Conservation (phyloP, 2,888 invertebrate species). For the Emmelina monodactyla region DNA sequence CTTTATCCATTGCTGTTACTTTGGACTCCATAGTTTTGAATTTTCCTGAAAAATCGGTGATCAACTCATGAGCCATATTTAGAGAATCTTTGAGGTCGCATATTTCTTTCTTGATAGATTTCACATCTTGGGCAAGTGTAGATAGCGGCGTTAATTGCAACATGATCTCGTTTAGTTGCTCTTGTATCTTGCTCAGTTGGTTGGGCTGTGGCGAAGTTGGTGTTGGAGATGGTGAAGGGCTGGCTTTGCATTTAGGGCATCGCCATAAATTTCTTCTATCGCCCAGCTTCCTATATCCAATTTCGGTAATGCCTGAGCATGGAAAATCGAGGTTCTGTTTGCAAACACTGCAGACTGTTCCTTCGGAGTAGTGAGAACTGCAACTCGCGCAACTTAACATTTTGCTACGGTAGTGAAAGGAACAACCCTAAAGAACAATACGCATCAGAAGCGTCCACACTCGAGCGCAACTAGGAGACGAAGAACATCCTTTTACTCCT, state of each 20-base stretch:
- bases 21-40: slow-evolving; percentile 5
- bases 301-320: slow-evolving; percentile 13
- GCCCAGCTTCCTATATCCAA: slow-evolving; percentile 12
- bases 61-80: slow-evolving; percentile 9
- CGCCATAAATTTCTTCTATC: slow-evolving; percentile 11
- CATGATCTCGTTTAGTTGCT: slow-evolving; percentile 8
- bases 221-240: slow-evolving; percentile 7
- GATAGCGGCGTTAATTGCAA: slow-evolving; percentile 12
- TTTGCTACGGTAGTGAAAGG: neutral
- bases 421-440: neutral
- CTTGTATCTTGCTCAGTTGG: slow-evolving; percentile 6
- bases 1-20: slow-evolving; percentile 7
- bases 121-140: slow-evolving; percentile 13
- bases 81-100: slow-evolving; percentile 8
- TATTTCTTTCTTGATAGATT: slow-evolving; percentile 12
- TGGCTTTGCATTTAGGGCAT: slow-evolving; percentile 11
- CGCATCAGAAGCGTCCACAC: neutral
- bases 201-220: slow-evolving; percentile 5
- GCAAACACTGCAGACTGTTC: slow-evolving; percentile 11
- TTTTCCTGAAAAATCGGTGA: slow-evolving; percentile 5
- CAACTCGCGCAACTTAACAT: slow-evolving; percentile 15
- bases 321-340: slow-evolving; percentile 10
- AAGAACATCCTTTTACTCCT: too few relatives aligned
- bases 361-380: slow-evolving; percentile 10
- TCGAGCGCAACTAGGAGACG: neutral